Evolutionary conservation across 2,888 invertebrate genomes (phyloP).

Genomic region (Amphipoea oculea): DNA sequence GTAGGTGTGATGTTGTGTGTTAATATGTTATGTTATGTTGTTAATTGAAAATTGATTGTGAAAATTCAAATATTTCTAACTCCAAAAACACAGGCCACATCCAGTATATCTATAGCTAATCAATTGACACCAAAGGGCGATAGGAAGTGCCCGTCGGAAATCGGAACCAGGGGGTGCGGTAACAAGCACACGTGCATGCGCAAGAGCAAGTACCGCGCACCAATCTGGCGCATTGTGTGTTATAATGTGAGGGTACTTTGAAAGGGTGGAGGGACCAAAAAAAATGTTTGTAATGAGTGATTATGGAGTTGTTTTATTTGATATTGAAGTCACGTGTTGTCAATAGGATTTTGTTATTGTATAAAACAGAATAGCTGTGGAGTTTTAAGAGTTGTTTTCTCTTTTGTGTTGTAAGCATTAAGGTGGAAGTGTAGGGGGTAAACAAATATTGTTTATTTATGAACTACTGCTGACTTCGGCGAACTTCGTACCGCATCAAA

Average conservation of each 20-base stretch:
- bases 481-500: too few relatives aligned
- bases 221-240: slow-evolving; percentile 66
- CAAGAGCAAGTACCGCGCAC: slow-evolving; percentile 62
- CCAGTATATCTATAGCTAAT: slow-evolving; percentile 63
- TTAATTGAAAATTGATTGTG: too few relatives aligned
- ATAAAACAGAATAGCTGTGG: background rate
- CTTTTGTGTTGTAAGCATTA: background rate
- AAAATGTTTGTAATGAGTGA: slow-evolving; percentile 27
- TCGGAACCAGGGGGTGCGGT: slow-evolving; percentile 68
- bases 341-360: slow-evolving; percentile 7
- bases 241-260: slow-evolving; percentile 55
- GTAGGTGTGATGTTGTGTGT: too few relatives aligned
- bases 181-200: slow-evolving; percentile 71
- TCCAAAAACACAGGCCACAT: slow-evolving; percentile 41
- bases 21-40: too few relatives aligned
- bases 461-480: too few relatives aligned
- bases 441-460: background rate
- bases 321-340: slow-evolving; percentile 40
- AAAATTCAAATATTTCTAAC: background rate
- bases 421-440: background rate
- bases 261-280: slow-evolving; percentile 50
- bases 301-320: slow-evolving; percentile 11
- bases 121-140: slow-evolving; percentile 69
- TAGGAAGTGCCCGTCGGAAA: slow-evolving; percentile 78
- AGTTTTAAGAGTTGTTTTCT: background rate